Evolutionary conservation across 1,140 invertebrate genomes (phyloP), one percentile per base, ranked within the genome.

Genomic region (Tetragnatha versicolor): DNA sequence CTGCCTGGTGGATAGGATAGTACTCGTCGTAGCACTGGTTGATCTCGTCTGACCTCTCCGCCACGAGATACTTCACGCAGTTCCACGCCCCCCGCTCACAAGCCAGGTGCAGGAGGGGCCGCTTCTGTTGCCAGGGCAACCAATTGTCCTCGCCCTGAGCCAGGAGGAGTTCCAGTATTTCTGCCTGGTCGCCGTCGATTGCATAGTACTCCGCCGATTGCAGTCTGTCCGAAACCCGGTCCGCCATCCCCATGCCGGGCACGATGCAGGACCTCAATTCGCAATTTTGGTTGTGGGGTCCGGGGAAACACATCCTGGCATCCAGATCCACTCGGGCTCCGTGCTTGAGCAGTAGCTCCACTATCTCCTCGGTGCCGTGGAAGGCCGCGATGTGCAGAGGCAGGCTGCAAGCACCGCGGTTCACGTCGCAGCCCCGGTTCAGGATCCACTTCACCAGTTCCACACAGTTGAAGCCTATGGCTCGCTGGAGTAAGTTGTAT

Each of bases 1-100:
- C 90, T 2, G 91, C 91, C 82, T 92, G 91, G 83, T 92, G 91
- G 65, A 92, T 91, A 6, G 91, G 91, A 85, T 91, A 92, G 84
- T 91, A 92, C 86, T 92, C 91, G 83, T 92, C 91, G 85, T 91
- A 92, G 60, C 91, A 89, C 55, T 91, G 88, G 84, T 92, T 91
- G 14, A 92, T 91, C 85, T 92, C 91, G 80, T 92, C 91, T 31
- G 89, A 89, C 45, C 91, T 86, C 60, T 90, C 90, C 14, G 88
- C 85, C 20, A 89, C 89, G 35, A 92, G 84, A 84, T 89, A 47
- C 82, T 91, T 89, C 0, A 91, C 90, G 85, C 91, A 92, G 70
- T 89, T 88, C 90, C 91, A 92, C 31, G 91, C 91, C 25, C 90
- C 91, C 42, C 90, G 84, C 82, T 91, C 90, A 82, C 90, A 91